Evolutionary conservation across 2,888 invertebrate species (phyloP).

Genomic region (Exephanes ischioxanthus): DNA sequence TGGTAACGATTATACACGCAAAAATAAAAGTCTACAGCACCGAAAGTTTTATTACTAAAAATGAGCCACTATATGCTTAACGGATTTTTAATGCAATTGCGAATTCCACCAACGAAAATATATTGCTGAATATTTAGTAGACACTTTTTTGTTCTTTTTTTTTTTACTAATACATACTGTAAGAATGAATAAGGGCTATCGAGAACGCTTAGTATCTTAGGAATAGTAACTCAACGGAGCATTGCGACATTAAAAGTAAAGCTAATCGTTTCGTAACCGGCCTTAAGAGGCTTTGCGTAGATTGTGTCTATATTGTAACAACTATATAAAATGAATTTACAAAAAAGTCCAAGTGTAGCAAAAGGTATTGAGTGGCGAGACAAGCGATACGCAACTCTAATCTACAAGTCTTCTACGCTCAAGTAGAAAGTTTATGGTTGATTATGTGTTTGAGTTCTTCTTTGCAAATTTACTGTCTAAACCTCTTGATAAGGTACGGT

Average conservation of each 20-base stretch:
- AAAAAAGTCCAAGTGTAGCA: constrained; percentile 6
- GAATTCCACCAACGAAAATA: constrained; percentile 7
- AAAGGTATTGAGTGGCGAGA: constrained; percentile 20
- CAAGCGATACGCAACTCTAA: constrained; percentile 23
- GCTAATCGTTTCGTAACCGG: not conserved
- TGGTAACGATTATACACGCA: not conserved
- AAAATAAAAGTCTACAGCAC: constrained; percentile 22
- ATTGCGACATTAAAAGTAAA: not conserved
- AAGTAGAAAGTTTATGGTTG: not conserved
- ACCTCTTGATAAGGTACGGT: not conserved
- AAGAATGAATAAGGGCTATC: not conserved
- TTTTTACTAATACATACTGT: not conserved
- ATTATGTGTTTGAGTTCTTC: not conserved
- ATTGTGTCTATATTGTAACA: not conserved
- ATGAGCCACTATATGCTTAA: not conserved
- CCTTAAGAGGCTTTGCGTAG: not conserved
- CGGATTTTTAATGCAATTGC: not conserved
- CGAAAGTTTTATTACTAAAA: constrained; percentile 19
- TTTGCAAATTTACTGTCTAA: not conserved
- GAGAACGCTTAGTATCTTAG: constrained; percentile 6
- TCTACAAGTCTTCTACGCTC: constrained; percentile 16
- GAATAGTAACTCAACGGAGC: constrained; percentile 15
- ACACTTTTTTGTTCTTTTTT: not conserved
- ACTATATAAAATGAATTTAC: constrained; percentile 1
- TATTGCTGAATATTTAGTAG: constrained; percentile 13